Evolutionary conservation across 2,888 invertebrate species (phyloP), one percentile per base, ranked within the genome.

Genomic region (Yponomeuta malinellus): DNA sequence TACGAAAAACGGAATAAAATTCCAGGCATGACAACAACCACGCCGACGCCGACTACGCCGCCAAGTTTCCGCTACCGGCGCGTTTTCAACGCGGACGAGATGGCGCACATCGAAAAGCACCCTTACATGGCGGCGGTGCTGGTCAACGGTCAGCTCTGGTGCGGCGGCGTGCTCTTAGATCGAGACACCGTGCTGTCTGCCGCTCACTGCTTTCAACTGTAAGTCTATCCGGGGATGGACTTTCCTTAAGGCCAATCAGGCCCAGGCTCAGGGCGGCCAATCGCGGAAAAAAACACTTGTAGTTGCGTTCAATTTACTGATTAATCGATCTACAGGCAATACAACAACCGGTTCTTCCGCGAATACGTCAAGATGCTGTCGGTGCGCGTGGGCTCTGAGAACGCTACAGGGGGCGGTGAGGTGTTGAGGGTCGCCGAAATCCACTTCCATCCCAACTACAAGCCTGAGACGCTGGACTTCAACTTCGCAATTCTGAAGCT

Each of bases 401-500:
- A 92, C 78, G 88, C 89, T 1, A 87, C 89, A 0, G 72, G 79
- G 0, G 91, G 91, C 0, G 91, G 91, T 0, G 83, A 86, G 10
- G 31, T 86, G 0, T 75, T 85, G 4, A 76, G 80, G 0, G 87
- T 90, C 10, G 73, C 83, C 0, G 89, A 90, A 73, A 88, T 91
- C 73, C 84, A 82, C 80, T 92, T 91, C 82, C 91, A 92, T 33
- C 91, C 91, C 2, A 91, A 91, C 81, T 92, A 92, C 78, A 89
- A 89, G 74, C 89, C 91, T 0, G 78, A 81, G 10, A 88, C 83
- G 0, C 72, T 92, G 71, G 87, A 87, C 70, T 90, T 89, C 78
- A 90, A 92, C 79, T 83, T 85, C 64, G 91, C 90, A 0, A 80
- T 89, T 0, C 71, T 91, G 12, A 83, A 80, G 71, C 76, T 89